Percentiles rank a stretch among this genome's conserved stretches.
These are phyloP conservation scores for Drosophila crucigera DNA, from an alignment of 2,888 invertebrate species.

Conservation along the genomic window DNA sequence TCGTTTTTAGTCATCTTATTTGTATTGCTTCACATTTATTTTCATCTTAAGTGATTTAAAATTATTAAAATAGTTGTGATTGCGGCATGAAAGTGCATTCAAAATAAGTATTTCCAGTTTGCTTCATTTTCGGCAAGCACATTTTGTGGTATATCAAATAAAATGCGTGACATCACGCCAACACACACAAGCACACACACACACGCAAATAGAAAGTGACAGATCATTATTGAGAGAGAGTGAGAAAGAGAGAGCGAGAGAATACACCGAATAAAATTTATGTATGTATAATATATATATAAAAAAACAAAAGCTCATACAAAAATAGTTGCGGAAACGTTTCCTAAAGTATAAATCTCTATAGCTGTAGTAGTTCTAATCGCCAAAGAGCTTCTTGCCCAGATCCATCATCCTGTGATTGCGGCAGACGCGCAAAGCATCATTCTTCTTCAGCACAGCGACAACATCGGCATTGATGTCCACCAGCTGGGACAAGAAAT, in stretches of 20 bases:
- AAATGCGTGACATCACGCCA: slow-evolving; percentile 39
- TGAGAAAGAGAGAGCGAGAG: slow-evolving; percentile 8
- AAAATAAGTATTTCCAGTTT: slow-evolving; percentile 41
- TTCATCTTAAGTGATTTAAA: slow-evolving; percentile 51
- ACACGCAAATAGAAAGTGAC: slow-evolving; percentile 17
- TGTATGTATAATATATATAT: slow-evolving; percentile 17
- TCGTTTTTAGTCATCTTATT: slow-evolving; percentile 27
- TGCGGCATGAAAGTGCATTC: slow-evolving; percentile 62
- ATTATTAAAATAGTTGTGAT: slow-evolving; percentile 53
- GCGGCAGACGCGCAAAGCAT: slow-evolving; percentile 93
- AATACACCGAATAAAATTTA: slow-evolving; percentile 38
- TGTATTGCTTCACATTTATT: slow-evolving; percentile 25
- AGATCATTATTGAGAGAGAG: slow-evolving; percentile 2
- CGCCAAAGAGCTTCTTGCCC: slow-evolving; percentile 94
- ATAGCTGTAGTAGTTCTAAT: slow-evolving; percentile 86
- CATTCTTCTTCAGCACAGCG: slow-evolving; percentile 92
- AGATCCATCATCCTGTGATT: slow-evolving; percentile 95
- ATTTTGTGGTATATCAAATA: slow-evolving; percentile 40
- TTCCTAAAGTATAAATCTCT: slow-evolving; percentile 27
- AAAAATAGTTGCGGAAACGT: slow-evolving; percentile 51
- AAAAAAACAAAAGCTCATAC: slow-evolving; percentile 45
- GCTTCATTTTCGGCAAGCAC: slow-evolving; percentile 25
- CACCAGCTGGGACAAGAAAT: slow-evolving; percentile 93
- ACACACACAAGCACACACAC: slow-evolving; percentile 58
- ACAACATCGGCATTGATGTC: slow-evolving; percentile 92